phyloP scores from a whole-genome alignment of 2,113 vertebrate species.

The Gadus chalcogrammus region DNA sequence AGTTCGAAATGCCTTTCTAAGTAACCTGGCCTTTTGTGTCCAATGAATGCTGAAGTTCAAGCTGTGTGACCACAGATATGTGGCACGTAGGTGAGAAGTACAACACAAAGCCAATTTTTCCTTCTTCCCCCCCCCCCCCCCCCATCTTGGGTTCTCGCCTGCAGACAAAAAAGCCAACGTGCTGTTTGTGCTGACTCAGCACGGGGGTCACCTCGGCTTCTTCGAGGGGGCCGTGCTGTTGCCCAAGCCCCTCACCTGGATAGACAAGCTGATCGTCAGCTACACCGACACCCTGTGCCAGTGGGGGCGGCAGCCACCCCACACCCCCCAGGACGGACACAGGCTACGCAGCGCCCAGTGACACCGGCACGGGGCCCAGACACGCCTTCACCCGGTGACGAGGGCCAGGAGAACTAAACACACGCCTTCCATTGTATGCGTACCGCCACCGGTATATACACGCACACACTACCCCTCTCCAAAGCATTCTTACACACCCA shows the following conservation, averaged over 20 bases:
- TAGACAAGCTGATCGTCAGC: constrained; percentile 92
- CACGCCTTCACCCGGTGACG: too few species aligned
- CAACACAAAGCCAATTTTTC: not conserved
- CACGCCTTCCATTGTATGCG: not conserved
- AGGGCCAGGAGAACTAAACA: not conserved
- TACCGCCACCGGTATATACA: too few species aligned
- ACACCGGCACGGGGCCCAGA: constrained; percentile 11
- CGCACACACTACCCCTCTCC: too few species aligned
- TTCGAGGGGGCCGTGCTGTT: constrained; percentile 92
- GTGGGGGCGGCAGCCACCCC: constrained; percentile 78
- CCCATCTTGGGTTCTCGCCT: too few species aligned
- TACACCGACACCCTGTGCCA: constrained; percentile 87
- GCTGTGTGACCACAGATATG: too few species aligned
- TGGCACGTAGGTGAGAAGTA: too few species aligned
- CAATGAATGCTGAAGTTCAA: not conserved
- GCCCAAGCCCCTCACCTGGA: constrained; percentile 93
- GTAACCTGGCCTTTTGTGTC: not conserved
- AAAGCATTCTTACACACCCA: too few species aligned
- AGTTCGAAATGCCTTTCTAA: not conserved
- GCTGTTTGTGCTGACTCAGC: constrained; percentile 86
- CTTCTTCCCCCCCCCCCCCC: too few species aligned
- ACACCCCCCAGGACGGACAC: constrained; percentile 66
- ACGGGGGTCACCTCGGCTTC: constrained; percentile 95
- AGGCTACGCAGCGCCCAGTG: not conserved
- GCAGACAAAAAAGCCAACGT: constrained; percentile 87